Conservation (phyloP, 1,140 invertebrate species). For the Pseudomyrmex pallidus region DNA sequence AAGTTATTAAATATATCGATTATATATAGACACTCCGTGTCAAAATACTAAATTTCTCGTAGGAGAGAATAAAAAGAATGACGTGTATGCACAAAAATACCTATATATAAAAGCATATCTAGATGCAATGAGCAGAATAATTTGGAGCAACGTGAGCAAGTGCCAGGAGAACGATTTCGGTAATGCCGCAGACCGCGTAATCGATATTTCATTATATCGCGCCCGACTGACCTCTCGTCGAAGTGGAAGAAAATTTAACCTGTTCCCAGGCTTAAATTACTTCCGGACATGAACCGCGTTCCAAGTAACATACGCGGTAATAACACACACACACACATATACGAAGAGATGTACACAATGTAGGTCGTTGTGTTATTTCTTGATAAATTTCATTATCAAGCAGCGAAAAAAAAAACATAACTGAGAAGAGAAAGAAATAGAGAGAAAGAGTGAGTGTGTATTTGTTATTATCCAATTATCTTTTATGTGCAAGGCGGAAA, state of each 20-base stretch:
- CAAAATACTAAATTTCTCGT: conserved; percentile 24
- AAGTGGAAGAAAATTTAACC: conserved; percentile 60
- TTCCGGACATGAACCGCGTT: conserved; percentile 53
- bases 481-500: not conserved
- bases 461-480: not conserved
- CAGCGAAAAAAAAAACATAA: not conserved
- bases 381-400: conserved; percentile 3
- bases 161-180: conserved; percentile 56
- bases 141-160: conserved; percentile 50
- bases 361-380: conserved; percentile 9
- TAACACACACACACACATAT: not conserved
- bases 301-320: conserved; percentile 36
- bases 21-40: not conserved
- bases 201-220: conserved; percentile 62
- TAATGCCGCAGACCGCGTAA: conserved; percentile 60
- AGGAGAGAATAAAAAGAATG: not conserved
- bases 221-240: conserved; percentile 57
- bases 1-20: no score
- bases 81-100: not conserved
- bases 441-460: not conserved
- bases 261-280: conserved; percentile 57
- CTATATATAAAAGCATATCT: conserved; percentile 11
- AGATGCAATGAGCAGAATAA: conserved; percentile 37
- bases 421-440: no score
- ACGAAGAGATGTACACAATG: conserved; percentile 17